A percentile compares a stretch with the other conserved stretches of the same genome.
Conservation (phyloP, 2,113 vertebrate species). For the Oxyruncus cristatus region DNA sequence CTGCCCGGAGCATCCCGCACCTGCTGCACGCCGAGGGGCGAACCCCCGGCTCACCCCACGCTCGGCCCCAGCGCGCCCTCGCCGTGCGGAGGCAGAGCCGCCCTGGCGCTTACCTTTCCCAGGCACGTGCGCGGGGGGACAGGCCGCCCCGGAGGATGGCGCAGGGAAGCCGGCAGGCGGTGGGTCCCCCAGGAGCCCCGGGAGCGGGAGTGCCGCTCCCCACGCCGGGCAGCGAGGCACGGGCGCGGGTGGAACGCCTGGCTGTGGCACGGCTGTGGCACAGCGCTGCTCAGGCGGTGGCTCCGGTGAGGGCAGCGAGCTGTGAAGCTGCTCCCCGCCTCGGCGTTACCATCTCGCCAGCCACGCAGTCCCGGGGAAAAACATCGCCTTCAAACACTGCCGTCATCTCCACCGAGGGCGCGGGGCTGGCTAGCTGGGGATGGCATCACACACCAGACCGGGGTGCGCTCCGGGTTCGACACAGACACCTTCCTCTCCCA, state of each 20-base stretch:
- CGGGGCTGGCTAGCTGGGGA: neutral
- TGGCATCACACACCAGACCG: neutral
- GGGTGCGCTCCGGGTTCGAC: neutral
- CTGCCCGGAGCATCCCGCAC: neutral
- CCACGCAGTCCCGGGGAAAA: neutral
- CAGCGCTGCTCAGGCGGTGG: neutral
- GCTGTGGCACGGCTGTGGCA: neutral
- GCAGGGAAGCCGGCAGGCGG: neutral
- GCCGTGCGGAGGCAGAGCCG: neutral
- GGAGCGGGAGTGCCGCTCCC: neutral
- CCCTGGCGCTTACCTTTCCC: conserved; percentile 4
- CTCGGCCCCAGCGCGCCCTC: neutral
- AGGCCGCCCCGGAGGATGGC: neutral
- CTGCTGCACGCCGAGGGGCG: neutral
- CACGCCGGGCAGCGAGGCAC: neutral
- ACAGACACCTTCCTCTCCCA: neutral
- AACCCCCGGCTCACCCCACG: rapidly evolving
- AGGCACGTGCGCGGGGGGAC: neutral
- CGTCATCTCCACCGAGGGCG: neutral
- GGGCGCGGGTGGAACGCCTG: neutral
- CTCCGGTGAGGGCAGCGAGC: neutral
- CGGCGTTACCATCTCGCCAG: neutral
- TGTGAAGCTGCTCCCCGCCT: neutral
- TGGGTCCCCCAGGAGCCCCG: neutral
- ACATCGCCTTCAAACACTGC: neutral